Percentiles rank a stretch among this genome's conserved stretches.
Conservation (phyloP, 2,113 vertebrate species). For the Macrotus californicus region DNA sequence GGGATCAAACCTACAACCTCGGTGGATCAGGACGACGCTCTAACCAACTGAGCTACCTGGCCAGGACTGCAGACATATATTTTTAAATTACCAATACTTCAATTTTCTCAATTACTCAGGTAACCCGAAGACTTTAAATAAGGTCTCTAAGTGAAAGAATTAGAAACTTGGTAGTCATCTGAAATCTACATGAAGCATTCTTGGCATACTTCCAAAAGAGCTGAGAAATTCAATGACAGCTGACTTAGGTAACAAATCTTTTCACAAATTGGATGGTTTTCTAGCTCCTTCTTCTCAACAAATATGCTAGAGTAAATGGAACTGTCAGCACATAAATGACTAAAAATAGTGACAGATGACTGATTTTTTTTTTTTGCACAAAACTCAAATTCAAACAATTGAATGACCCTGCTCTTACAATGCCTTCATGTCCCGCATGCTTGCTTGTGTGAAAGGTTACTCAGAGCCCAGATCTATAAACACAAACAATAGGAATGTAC, state of each 20-base stretch:
- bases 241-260: slow-evolving; percentile 8
- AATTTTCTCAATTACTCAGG: not conserved
- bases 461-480: not conserved
- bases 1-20: too few relatives aligned
- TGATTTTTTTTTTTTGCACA: not conserved
- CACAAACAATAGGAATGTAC: not conserved
- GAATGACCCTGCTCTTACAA: not conserved
- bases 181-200: not conserved
- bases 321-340: not conserved
- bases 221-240: not conserved
- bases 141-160: not conserved
- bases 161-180: not conserved
- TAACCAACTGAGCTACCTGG: too few relatives aligned
- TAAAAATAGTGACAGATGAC: slow-evolving; percentile 8
- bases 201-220: not conserved
- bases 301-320: not conserved
- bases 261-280: not conserved
- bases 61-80: not conserved
- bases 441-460: slow-evolving; percentile 3
- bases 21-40: too few relatives aligned
- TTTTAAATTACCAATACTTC: not conserved
- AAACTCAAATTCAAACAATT: slow-evolving; percentile 12
- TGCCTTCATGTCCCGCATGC: not conserved
- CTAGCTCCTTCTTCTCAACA: slow-evolving; percentile 11
- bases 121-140: not conserved